A percentile compares a stretch with the other conserved stretches of the same genome.
phyloP scores from a whole-genome alignment of 30 jellyfish, hydroid and myxozoan genomes.

The Nemopilema nomurai region DNA sequence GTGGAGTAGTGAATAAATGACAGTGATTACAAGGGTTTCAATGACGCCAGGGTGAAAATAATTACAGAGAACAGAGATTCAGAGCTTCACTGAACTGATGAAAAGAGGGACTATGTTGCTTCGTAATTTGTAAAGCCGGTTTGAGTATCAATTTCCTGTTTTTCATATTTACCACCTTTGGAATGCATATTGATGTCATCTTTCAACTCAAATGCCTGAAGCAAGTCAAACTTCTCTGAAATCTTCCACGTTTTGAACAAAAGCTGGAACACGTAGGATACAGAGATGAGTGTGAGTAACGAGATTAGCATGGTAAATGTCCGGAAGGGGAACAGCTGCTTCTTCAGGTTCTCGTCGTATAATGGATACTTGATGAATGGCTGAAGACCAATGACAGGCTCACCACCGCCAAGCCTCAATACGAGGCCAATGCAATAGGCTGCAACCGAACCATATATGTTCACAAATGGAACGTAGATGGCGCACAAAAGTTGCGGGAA shows the following conservation, averaged over 20 bases:
- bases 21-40: no score
- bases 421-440: slow-evolving; percentile 80
- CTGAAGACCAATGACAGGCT: slow-evolving; percentile 59
- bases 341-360: slow-evolving; percentile 44
- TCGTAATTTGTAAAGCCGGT: no score
- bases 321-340: slow-evolving; percentile 84
- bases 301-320: slow-evolving; percentile 89
- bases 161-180: neutral
- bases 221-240: neutral
- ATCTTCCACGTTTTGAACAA: neutral
- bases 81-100: no score
- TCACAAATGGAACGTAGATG: slow-evolving; percentile 82
- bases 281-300: slow-evolving; percentile 65
- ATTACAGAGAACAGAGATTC: no score
- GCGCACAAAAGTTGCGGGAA: slow-evolving; percentile 94
- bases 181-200: neutral
- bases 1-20: no score
- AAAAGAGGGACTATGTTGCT: no score
- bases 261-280: slow-evolving; percentile 38
- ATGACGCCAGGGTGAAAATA: no score
- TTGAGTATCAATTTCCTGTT: neutral
- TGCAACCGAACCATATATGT: slow-evolving; percentile 79
- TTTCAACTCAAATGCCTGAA: slow-evolving; percentile 6
- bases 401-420: slow-evolving; percentile 89
- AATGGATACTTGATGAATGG: slow-evolving; percentile 80